These are phyloP conservation scores for Myxocyprinus asiaticus DNA, from an alignment of 2,113 vertebrate species.

Conservation along the genomic window DNA sequence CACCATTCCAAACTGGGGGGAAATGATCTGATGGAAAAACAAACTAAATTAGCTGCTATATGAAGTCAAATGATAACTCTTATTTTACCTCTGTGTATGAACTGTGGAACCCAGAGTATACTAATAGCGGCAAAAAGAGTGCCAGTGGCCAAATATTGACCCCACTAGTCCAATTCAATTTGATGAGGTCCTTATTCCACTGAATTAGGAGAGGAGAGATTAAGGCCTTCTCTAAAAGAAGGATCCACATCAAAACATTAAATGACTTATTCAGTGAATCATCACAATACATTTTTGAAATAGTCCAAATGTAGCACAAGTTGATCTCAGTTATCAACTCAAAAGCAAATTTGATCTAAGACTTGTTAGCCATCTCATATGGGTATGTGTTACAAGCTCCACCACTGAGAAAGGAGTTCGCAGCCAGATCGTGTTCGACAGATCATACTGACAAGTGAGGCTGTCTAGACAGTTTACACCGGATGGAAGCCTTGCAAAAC, in stretches of 20 bases:
- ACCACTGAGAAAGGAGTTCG: too few species aligned
- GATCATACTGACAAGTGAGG: background rate
- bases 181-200: constrained; percentile 40
- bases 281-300: too few species aligned
- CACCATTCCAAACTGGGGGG: constrained; percentile 70
- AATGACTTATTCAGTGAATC: too few species aligned
- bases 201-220: constrained; percentile 49
- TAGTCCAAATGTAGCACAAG: too few species aligned
- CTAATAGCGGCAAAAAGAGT: constrained; percentile 58
- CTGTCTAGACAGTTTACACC: constrained; percentile 12
- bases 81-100: constrained; percentile 62
- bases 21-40: constrained; percentile 61
- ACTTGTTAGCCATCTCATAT: background rate
- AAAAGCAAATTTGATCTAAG: background rate
- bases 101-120: constrained; percentile 60
- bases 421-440: background rate
- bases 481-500: constrained; percentile 10
- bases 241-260: too few species aligned
- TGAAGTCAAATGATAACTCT: constrained; percentile 59
- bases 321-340: background rate
- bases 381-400: constrained; percentile 6
- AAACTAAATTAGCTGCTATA: constrained; percentile 73
- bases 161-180: background rate
- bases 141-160: constrained; percentile 53
- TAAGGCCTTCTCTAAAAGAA: constrained; percentile 12